phyloP scores from a whole-genome alignment of 2,888 invertebrate genomes.

The Leucophenga maculata region DNA sequence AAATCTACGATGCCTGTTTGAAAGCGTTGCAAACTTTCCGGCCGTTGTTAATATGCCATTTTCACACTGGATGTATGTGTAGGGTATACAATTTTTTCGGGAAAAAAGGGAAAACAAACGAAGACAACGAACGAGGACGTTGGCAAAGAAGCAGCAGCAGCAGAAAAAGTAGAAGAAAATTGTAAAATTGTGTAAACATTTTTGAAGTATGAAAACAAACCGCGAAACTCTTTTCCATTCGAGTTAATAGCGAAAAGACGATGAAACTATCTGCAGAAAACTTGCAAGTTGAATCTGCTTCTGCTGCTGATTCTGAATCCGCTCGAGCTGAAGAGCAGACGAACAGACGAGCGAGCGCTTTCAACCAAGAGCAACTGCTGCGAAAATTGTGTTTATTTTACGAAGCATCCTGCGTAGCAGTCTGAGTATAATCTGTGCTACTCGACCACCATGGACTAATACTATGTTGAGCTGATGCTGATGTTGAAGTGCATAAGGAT shows the following conservation, averaged over 20 bases:
- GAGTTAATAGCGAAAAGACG: conserved; percentile 39
- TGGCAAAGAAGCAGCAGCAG: too few species aligned
- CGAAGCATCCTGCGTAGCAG: conserved; percentile 27
- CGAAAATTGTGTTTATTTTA: conserved; percentile 56
- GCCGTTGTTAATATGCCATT: too few species aligned
- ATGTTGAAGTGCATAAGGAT: not conserved
- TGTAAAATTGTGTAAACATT: conserved; percentile 30
- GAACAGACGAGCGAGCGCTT: not conserved
- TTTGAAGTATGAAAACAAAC: conserved; percentile 25
- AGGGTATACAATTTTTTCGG: conserved; percentile 2
- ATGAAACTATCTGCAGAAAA: conserved; percentile 48
- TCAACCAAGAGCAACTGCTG: conserved; percentile 31
- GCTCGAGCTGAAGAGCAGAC: not conserved
- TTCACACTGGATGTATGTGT: too few species aligned
- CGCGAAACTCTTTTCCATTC: conserved; percentile 40
- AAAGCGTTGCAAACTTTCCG: too few species aligned
- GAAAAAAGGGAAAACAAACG: conserved; percentile 1
- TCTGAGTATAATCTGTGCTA: too few species aligned
- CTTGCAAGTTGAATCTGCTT: conserved; percentile 30
- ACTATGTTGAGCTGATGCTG: not conserved
- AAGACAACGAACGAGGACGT: not conserved
- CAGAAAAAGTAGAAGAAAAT: conserved; percentile 28
- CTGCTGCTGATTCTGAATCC: not conserved
- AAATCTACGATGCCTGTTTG: too few species aligned
- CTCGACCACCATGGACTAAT: too few species aligned